Evolutionary conservation across 2,797 vertebrate genomes (phyloP).

Genomic region (Benthosema pterotum): DNA sequence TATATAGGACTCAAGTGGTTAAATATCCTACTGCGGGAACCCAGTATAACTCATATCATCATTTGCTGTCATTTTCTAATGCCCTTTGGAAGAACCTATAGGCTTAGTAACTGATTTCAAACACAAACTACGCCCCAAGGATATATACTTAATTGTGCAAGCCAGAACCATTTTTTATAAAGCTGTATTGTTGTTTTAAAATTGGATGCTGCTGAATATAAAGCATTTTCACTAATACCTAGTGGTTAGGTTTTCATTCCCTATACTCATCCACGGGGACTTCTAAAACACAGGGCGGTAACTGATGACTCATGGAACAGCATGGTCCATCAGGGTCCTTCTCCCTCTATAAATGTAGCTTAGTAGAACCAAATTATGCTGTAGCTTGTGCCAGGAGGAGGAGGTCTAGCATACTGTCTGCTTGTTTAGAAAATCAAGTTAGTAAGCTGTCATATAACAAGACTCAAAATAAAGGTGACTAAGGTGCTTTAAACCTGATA

Average conservation of each 20-base stretch:
- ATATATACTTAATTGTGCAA: background rate
- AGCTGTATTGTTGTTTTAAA: conserved; percentile 22
- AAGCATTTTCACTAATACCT: conserved; percentile 45
- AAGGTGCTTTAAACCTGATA: no score
- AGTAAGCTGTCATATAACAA: background rate
- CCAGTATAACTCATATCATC: background rate
- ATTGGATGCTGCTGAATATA: conserved; percentile 18
- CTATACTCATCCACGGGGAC: conserved; percentile 58
- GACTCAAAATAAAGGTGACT: background rate
- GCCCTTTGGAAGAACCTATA: conserved; percentile 5
- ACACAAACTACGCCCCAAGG: conserved; percentile 15
- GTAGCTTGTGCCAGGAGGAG: background rate
- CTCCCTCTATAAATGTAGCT: conserved; percentile 24
- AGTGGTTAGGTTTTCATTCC: conserved; percentile 33
- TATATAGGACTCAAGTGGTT: no score
- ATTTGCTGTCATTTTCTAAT: conserved; percentile 13
- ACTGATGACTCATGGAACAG: conserved; percentile 53
- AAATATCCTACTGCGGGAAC: no score
- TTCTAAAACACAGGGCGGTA: conserved; percentile 42
- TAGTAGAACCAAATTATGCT: conserved; percentile 32
- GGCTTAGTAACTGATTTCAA: conserved; percentile 33
- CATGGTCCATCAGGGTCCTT: conserved; percentile 3
- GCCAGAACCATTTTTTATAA: conserved; percentile 18
- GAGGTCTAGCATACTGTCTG: background rate
- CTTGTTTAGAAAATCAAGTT: no score